These are phyloP conservation scores for Propithecus perrieri DNA, from an alignment of 2,797 vertebrate species.

Conservation along the genomic window DNA sequence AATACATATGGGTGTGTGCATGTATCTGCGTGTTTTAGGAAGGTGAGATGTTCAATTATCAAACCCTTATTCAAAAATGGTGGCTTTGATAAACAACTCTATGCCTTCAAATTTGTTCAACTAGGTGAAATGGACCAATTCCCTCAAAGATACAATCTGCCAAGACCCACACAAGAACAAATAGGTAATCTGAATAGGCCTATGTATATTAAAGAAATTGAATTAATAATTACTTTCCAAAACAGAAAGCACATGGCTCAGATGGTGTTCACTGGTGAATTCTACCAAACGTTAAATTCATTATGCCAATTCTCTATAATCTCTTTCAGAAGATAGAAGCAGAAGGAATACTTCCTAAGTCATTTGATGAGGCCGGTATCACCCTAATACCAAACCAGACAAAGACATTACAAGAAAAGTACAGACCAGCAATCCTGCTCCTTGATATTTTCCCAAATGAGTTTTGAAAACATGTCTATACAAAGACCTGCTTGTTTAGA, in stretches of 20 bases:
- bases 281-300: neutral
- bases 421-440: neutral
- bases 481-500: neutral
- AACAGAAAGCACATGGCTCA: neutral
- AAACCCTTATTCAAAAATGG: neutral
- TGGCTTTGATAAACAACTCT: neutral
- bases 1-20: neutral
- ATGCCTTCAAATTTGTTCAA: neutral
- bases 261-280: neutral
- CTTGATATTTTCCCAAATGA: neutral
- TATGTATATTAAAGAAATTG: neutral
- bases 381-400: neutral
- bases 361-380: neutral
- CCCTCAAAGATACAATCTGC: neutral
- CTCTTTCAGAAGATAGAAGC: neutral
- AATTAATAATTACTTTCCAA: neutral
- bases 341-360: neutral
- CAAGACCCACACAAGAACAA: neutral
- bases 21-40: neutral
- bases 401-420: neutral
- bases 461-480: neutral
- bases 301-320: neutral
- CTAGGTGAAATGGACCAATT: neutral
- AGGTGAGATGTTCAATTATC: neutral
- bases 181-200: neutral